phyloP scores from a whole-genome alignment of 2,888 invertebrate genomes.

The Lochmaea capreae region DNA sequence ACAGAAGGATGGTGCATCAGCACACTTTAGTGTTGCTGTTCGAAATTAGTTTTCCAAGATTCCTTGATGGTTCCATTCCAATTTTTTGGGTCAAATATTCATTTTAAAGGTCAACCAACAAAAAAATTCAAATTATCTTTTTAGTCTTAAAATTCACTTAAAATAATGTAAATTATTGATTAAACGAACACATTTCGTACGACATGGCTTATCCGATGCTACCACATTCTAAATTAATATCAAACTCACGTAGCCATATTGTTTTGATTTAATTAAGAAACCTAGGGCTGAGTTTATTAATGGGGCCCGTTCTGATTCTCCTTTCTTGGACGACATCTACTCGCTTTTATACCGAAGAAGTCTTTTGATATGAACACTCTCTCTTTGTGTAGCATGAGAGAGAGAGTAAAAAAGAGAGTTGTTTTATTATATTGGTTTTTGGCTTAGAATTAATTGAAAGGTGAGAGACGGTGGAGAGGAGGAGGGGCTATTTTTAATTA shows the following conservation, averaged over 20 bases:
- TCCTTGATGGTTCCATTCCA: too few species aligned
- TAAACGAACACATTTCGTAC: too few species aligned
- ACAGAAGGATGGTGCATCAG: too few species aligned
- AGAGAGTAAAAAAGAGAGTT: background rate
- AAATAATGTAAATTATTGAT: too few species aligned
- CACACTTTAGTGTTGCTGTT: too few species aligned
- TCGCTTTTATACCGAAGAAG: constrained; percentile 3
- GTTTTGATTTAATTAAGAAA: constrained; percentile 66
- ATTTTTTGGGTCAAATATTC: too few species aligned
- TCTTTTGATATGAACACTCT: background rate
- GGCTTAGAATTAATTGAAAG: constrained; percentile 17
- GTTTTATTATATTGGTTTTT: constrained; percentile 8
- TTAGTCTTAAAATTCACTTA: too few species aligned
- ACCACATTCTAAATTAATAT: constrained; percentile 60
- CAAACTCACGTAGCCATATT: constrained; percentile 62
- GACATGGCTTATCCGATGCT: constrained; percentile 28
- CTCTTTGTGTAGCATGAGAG: background rate
- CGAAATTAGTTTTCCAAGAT: too few species aligned
- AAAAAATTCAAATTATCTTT: too few species aligned
- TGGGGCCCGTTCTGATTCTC: constrained; percentile 48
- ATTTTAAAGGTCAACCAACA: too few species aligned
- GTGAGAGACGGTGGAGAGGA: background rate
- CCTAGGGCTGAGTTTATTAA: constrained; percentile 61
- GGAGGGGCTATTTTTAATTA: constrained; percentile 3
- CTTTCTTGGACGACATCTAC: constrained; percentile 39